A percentile compares a stretch with the other conserved stretches of the same genome.
Conservation (phyloP, 1,140 invertebrate species). For the Cardiocondyla obscurior region DNA sequence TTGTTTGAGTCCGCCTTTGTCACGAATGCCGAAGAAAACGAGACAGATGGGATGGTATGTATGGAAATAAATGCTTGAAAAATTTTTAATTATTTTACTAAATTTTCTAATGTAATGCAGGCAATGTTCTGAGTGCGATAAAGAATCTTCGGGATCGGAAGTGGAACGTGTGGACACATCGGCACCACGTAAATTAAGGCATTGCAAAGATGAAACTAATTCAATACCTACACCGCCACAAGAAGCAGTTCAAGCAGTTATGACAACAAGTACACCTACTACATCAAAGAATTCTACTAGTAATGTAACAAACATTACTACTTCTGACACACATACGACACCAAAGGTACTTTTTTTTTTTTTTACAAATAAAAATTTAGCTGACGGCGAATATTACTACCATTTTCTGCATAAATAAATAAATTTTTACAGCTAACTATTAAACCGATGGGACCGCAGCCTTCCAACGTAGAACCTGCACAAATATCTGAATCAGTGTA, state of each 20-base stretch:
- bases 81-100: neutral
- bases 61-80: neutral
- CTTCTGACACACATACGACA: conserved; percentile 71
- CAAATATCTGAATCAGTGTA: conserved; percentile 69
- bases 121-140: conserved; percentile 96
- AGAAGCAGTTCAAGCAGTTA: conserved; percentile 74
- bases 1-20: conserved; percentile 96
- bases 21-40: conserved; percentile 96
- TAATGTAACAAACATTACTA: conserved; percentile 64
- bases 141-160: conserved; percentile 90
- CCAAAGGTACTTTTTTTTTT: conserved; percentile 76
- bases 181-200: conserved; percentile 90
- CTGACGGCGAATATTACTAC: neutral
- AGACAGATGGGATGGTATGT: conserved; percentile 95
- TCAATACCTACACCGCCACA: conserved; percentile 73
- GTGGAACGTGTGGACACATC: conserved; percentile 89
- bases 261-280: conserved; percentile 76
- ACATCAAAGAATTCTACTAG: conserved; percentile 70
- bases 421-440: conserved; percentile 77
- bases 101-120: conserved; percentile 77
- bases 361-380: conserved; percentile 7
- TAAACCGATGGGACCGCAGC: conserved; percentile 79
- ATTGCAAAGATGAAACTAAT: conserved; percentile 87
- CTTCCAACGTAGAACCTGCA: conserved; percentile 69
- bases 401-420: neutral